Conservation (phyloP, 2,888 invertebrate genomes). For the Dione vanillae region DNA sequence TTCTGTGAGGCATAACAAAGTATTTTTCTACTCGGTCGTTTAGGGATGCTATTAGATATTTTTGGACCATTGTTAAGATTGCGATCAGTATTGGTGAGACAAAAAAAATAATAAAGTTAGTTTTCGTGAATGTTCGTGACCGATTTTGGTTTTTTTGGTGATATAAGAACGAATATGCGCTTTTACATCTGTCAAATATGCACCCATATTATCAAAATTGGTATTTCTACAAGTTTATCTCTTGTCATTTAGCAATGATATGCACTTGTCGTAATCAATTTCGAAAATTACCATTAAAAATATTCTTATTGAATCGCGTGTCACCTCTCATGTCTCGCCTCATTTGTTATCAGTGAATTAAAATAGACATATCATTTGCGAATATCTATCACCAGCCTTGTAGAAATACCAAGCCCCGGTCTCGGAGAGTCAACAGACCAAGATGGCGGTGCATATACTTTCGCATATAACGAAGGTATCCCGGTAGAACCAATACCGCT, state of each 20-base stretch:
- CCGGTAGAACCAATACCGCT: slow-evolving; percentile 77
- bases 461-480: slow-evolving; percentile 60
- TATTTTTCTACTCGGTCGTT: slow-evolving; percentile 84
- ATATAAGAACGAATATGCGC: slow-evolving; percentile 64
- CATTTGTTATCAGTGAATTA: background rate
- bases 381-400: slow-evolving; percentile 22
- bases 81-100: slow-evolving; percentile 78
- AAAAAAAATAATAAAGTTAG: slow-evolving; percentile 67
- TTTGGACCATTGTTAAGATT: slow-evolving; percentile 84
- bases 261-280: background rate
- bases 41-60: slow-evolving; percentile 82
- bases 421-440: slow-evolving; percentile 73
- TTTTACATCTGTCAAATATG: slow-evolving; percentile 72
- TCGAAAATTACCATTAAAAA: slow-evolving; percentile 17
- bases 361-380: slow-evolving; percentile 31
- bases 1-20: slow-evolving; percentile 71
- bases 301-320: slow-evolving; percentile 7
- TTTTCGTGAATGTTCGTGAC: slow-evolving; percentile 70
- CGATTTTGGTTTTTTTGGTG: slow-evolving; percentile 61
- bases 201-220: slow-evolving; percentile 46
- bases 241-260: background rate
- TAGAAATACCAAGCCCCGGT: slow-evolving; percentile 57
- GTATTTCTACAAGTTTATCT: slow-evolving; percentile 34
- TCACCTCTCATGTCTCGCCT: slow-evolving; percentile 16
- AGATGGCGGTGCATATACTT: slow-evolving; percentile 50